These are phyloP conservation scores for Myoxocephalus aenaeus DNA, from an alignment of 2,797 vertebrate genomes.

Conservation along the genomic window DNA sequence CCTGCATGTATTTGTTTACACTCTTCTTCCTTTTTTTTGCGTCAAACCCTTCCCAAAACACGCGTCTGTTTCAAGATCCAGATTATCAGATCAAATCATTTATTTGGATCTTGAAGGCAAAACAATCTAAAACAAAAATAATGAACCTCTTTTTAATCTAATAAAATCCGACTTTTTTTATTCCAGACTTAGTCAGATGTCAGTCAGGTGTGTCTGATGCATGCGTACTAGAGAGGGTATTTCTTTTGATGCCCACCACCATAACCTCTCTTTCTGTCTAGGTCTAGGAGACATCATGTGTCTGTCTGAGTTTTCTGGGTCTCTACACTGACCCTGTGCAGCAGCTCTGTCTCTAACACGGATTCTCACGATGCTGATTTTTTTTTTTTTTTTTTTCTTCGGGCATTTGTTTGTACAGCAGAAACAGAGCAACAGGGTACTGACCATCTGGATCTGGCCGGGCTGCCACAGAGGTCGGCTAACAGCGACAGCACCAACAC, in stretches of 20 bases:
- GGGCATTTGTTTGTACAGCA: conserved; percentile 83
- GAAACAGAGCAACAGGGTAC: conserved; percentile 91
- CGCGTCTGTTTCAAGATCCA: conserved; percentile 41
- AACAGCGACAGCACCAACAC: conserved; percentile 87
- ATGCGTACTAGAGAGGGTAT: conserved; percentile 46
- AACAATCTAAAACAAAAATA: conserved; percentile 33
- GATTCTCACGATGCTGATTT: conserved; percentile 22
- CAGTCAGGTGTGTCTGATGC: conserved; percentile 40
- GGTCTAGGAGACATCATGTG: conserved; percentile 40
- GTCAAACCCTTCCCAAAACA: conserved; percentile 11
- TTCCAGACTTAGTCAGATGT: conserved; percentile 14
- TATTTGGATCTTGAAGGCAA: conserved; percentile 33
- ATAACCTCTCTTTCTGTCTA: conserved; percentile 35
- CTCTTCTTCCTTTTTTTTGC: conserved; percentile 31
- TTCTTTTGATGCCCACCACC: conserved; percentile 26
- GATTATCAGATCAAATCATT: conserved; percentile 30
- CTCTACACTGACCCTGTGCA: conserved; percentile 20
- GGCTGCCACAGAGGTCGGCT: conserved; percentile 84
- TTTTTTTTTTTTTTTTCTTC: conserved; percentile 33
- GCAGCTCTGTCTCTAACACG: conserved; percentile 20
- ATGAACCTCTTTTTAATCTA: conserved; percentile 4
- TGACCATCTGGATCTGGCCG: conserved; percentile 92
- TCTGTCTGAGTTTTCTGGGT: conserved; percentile 39
- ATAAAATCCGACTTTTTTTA: conserved; percentile 6
- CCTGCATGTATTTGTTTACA: conserved; percentile 67